Evolutionary conservation across 1,140 invertebrate species (phyloP).

Genomic region (Sycophila sp.): DNA sequence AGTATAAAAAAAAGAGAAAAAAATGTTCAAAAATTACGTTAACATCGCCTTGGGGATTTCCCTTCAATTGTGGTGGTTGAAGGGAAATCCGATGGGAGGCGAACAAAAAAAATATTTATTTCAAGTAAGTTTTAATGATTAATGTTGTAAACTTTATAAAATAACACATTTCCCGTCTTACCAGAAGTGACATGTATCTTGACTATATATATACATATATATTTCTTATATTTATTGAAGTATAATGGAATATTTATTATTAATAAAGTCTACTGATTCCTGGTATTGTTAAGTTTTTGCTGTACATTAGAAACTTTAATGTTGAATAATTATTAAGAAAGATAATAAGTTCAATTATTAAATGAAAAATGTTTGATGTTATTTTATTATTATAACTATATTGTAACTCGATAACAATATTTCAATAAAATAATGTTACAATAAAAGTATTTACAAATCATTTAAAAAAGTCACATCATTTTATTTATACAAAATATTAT

Average conservation of each 20-base stretch:
- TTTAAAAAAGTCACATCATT: constrained; percentile 53
- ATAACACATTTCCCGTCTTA: constrained; percentile 60
- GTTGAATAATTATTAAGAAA: constrained; percentile 46
- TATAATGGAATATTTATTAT: constrained; percentile 52
- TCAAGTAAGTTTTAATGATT: constrained; percentile 59
- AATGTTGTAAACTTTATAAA: constrained; percentile 49
- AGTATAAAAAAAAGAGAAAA: constrained; percentile 53
- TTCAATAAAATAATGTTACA: constrained; percentile 31
- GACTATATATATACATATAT: constrained; percentile 24
- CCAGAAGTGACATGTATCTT: constrained; percentile 64
- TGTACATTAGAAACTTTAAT: constrained; percentile 58
- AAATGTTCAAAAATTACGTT: constrained; percentile 45
- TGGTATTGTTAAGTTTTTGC: constrained; percentile 55
- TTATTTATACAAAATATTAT: constrained; percentile 42
- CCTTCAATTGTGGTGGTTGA: constrained; percentile 64
- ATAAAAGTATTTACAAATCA: constrained; percentile 22
- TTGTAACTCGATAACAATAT: constrained; percentile 14
- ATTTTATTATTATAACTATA: constrained; percentile 14
- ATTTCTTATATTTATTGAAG: constrained; percentile 20
- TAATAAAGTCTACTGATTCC: constrained; percentile 49
- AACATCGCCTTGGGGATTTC: constrained; percentile 53
- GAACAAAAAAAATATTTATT: constrained; percentile 55
- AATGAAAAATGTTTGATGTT: background rate
- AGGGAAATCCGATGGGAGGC: constrained; percentile 52
- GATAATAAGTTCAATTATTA: constrained; percentile 25